These are phyloP conservation scores for Eulemur coronatus DNA, from an alignment of 2,797 vertebrate genomes.

Conservation along the genomic window DNA sequence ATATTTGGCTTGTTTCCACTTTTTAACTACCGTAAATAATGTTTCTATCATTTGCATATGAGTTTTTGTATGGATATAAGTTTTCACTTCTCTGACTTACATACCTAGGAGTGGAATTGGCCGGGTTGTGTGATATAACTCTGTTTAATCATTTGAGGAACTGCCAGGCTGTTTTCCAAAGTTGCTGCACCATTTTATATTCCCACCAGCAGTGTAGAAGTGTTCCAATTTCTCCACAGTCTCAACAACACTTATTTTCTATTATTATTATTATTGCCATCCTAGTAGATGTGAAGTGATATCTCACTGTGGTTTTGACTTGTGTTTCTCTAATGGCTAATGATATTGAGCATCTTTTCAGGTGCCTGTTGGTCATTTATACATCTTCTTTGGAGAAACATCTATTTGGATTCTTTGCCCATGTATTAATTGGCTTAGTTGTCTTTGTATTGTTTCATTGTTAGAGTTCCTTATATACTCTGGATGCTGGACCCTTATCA, in stretches of 20 bases:
- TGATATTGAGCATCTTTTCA: background rate
- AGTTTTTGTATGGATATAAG: background rate
- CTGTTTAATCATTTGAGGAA: background rate
- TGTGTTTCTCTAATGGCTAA: background rate
- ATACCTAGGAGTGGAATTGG: background rate
- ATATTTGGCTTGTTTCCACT: background rate
- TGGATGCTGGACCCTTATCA: background rate
- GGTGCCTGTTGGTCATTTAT: background rate
- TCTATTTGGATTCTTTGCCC: slow-evolving; percentile 1
- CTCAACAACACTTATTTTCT: background rate
- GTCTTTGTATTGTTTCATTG: background rate
- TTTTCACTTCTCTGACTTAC: background rate
- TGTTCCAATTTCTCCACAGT: background rate
- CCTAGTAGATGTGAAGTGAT: background rate
- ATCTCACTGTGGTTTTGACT: background rate
- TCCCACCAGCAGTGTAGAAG: background rate
- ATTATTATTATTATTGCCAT: background rate
- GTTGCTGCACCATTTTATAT: background rate
- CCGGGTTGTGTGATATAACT: background rate
- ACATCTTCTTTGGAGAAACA: background rate
- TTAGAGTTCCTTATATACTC: background rate
- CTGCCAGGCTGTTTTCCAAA: background rate
- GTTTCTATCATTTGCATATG: background rate
- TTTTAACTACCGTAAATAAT: background rate
- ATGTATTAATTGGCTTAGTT: background rate